Base-by-base conservation (phyloP, 2,888 invertebrate species). In the Epinotia ramella region DNA sequence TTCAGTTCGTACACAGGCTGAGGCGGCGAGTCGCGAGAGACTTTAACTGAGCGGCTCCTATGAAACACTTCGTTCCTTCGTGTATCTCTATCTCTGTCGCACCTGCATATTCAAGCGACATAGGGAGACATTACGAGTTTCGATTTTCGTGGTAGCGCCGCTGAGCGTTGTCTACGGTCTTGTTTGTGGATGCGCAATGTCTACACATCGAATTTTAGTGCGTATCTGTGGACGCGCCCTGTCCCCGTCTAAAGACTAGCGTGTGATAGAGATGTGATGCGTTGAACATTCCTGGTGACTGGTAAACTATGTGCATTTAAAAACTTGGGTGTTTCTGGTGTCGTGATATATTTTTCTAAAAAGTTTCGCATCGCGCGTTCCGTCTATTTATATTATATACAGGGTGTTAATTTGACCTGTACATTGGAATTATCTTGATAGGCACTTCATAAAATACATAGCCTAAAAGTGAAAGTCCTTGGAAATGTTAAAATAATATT, bases 1-100 rank as follows among this genome's bases (percentile, higher is more conserved):
- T 91, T 80, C 91, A 90, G 85, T 94, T 93, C 84, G 90, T 94
- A 81, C 88, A 93, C 82, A 88, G 92, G 82, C 83, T 93, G 86
- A 86, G 87, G 82, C 86, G 80, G 65, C 85, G 81, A 79, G 86
- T 87, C 76, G 79, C 82, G 59, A 65, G 65, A 60, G 62, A 71
- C 56, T 74, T 62, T 18, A 60, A 16, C 24, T 75, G 64, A 68
- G 5, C 13, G 57, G 33, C 33, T 33, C 0, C 40, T 40, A 9
- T 7, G 40, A 7, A 40, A 40, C 40, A 1, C 40, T 40, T 40
- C 40, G 40, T 33, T 28, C 5, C 2, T 33, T 40, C 2, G 40
- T 40, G 40, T 40, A 40, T 40, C 40, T 40, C 40, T 33, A 33
- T 40, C 40, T 9, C 40, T 40, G 40, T 40, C 40, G 1, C 40